Evolutionary conservation across 2,888 invertebrate species (phyloP), one percentile per base, ranked within the genome.

Genomic region (Cephalotes varians): DNA sequence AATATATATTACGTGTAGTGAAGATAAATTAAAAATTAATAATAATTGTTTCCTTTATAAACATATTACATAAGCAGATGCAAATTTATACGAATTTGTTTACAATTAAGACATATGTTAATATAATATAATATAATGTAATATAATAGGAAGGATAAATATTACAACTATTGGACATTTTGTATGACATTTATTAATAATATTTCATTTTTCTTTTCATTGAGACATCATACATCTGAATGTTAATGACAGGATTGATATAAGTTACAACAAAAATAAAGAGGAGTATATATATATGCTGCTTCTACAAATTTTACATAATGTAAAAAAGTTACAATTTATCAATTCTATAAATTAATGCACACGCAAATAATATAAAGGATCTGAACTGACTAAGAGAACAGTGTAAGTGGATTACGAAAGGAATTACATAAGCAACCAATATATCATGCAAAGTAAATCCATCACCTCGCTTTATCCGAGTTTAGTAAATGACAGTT

Each of bases 391-490:
- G 10, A 31, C 34, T 44, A 79, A 69, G 77, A 44, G 71, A 56
- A 71, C 34, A 5, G 25, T 49, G 12, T 44, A 71, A 44, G 40
- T 69, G 31, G 54, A 44, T 79, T 71, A 71, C 31, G 25, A 79
- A 31, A 37, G 37, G 15, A 67, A 65, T 37, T 79, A 40, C 54
- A n/a, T 40, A 44, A 71, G 77, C 71, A 79, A 71, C 15, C 40
- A 31, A 71, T 79, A 44, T 44, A 56, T 49, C 56, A 79, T 56
- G 56, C 71, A 56, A 71, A 56, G 71, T 79, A 71, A 67, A 79
- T 54, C 56, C 77, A 79, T 79, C 77, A 71, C 12, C 10, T 71
- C 25, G 69, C 77, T 79, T 79, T 71, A 79, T 79, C 71, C 44
- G 25, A 56, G 77, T 71, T 74, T 71, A 79, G 28, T 79, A 79